Evolutionary conservation across 2,888 invertebrate genomes (phyloP).

Genomic region (Mythimna ferrago): DNA sequence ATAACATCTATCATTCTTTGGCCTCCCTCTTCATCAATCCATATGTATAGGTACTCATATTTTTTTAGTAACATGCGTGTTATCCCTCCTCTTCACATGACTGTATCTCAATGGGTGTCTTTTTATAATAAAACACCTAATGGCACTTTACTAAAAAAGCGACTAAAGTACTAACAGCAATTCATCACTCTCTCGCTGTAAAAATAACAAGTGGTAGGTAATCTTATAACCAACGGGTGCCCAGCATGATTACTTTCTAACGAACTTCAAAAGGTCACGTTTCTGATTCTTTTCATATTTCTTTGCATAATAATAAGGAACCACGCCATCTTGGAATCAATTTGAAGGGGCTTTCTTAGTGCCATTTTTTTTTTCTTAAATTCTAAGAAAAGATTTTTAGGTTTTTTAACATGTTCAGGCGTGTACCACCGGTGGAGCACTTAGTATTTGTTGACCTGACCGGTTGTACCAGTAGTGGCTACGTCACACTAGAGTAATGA

Average conservation of each 20-base stretch:
- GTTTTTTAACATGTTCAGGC: not conserved
- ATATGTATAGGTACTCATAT: too few relatives aligned
- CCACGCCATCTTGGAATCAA: constrained; percentile 46
- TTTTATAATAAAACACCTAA: not conserved
- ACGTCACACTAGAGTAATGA: too few relatives aligned
- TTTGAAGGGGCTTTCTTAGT: constrained; percentile 24
- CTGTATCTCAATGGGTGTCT: not conserved
- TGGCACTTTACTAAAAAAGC: not conserved
- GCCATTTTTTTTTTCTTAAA: constrained; percentile 3
- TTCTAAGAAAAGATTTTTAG: constrained; percentile 10
- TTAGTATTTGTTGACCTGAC: too few relatives aligned
- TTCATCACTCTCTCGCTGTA: constrained; percentile 29
- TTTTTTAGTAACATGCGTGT: too few relatives aligned
- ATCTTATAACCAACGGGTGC: constrained; percentile 42
- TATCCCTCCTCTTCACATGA: too few relatives aligned
- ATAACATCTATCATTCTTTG: too few relatives aligned
- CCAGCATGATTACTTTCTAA: constrained; percentile 53
- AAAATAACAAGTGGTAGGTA: constrained; percentile 42
- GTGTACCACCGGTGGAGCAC: too few relatives aligned
- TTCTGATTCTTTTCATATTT: constrained; percentile 41
- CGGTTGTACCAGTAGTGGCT: too few relatives aligned
- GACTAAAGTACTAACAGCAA: not conserved
- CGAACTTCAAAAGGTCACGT: constrained; percentile 51
- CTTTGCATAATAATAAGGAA: constrained; percentile 58
- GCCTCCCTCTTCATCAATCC: too few relatives aligned